Percentiles rank a stretch among this genome's conserved stretches.
Evolutionary conservation across 2,888 invertebrate genomes (phyloP).

Genomic region (Drosophila affinis): DNA sequence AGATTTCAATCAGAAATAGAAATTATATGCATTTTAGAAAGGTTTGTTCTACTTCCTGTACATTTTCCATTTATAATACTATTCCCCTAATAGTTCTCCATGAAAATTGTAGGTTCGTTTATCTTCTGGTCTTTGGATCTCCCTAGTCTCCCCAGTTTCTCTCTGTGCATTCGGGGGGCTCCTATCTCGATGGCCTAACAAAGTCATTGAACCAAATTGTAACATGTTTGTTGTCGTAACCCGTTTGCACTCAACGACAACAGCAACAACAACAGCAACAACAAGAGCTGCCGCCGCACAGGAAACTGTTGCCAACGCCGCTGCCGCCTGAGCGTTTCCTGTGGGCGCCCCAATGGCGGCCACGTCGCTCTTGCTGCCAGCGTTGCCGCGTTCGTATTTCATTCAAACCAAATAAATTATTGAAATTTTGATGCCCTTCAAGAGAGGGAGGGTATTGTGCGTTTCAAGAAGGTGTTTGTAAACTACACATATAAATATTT

Average conservation of each 20-base stretch:
- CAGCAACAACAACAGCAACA: conserved; percentile 31
- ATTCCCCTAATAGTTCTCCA: background rate
- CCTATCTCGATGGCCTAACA: conserved; percentile 66
- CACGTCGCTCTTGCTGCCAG: conserved; percentile 55
- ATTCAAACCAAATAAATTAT: conserved; percentile 78
- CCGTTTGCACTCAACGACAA: conserved; percentile 71
- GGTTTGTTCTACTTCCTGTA: background rate
- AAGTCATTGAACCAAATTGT: conserved; percentile 78
- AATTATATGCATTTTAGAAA: background rate
- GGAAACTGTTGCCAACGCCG: conserved; percentile 77
- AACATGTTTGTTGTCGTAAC: conserved; percentile 79
- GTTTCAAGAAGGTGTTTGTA: conserved; percentile 19
- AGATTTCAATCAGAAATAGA: background rate
- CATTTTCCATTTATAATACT: too few species aligned
- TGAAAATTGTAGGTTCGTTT: background rate
- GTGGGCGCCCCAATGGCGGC: conserved; percentile 80
- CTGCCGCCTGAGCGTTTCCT: conserved; percentile 72
- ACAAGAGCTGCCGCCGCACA: conserved; percentile 53
- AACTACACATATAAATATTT: too few species aligned
- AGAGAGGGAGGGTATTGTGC: conserved; percentile 19
- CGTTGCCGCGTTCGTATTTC: conserved; percentile 72
- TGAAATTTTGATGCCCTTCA: conserved; percentile 57
- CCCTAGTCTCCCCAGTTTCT: background rate
- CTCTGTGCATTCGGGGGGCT: conserved; percentile 18
- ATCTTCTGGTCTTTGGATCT: background rate